phyloP scores from a whole-genome alignment of 2,888 invertebrate genomes.

The Endotricha flammealis region DNA sequence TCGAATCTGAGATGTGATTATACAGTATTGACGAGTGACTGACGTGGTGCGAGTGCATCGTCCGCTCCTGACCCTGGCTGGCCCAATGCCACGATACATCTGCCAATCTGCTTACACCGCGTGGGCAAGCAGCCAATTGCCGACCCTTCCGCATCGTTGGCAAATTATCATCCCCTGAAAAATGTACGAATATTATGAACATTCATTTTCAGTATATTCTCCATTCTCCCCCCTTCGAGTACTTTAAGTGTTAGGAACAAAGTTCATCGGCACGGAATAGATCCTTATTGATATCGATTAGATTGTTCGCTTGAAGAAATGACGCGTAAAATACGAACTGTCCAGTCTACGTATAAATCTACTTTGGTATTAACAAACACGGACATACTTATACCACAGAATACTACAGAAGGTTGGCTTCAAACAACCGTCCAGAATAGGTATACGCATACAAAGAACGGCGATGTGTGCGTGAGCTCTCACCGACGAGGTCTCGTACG shows the following conservation, averaged over 20 bases:
- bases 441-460: too few relatives aligned
- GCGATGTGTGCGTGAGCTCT: too few relatives aligned
- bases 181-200: background rate
- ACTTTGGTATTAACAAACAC: too few relatives aligned
- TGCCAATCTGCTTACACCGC: conserved; percentile 34
- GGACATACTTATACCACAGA: too few relatives aligned
- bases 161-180: conserved; percentile 42
- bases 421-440: too few relatives aligned
- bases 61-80: conserved; percentile 76
- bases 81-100: conserved; percentile 71
- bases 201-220: background rate
- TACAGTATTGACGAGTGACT: conserved; percentile 20
- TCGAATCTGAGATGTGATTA: background rate
- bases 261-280: background rate
- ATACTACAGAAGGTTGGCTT: too few relatives aligned
- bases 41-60: conserved; percentile 62
- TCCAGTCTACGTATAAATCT: too few relatives aligned
- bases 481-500: too few relatives aligned
- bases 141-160: conserved; percentile 68
- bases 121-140: conserved; percentile 57
- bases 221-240: background rate
- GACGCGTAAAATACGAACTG: background rate
- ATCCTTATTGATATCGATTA: background rate
- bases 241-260: background rate
- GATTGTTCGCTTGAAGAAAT: background rate